Evolutionary conservation across 23 tunicate species (phyloP).

Genomic region (Corella eumyota): DNA sequence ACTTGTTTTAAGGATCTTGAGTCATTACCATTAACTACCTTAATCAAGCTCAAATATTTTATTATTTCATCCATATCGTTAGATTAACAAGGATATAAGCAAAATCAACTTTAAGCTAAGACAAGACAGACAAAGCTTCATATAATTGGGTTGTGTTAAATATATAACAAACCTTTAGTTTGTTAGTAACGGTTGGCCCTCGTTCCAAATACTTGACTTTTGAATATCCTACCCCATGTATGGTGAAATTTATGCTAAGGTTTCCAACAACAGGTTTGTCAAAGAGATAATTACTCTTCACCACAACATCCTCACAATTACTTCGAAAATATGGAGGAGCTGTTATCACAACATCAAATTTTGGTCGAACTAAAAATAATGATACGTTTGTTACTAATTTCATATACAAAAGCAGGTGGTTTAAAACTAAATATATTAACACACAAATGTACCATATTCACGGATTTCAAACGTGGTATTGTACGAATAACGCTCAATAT

Average conservation of each 20-base stretch:
- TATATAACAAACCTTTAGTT: conserved; percentile 19
- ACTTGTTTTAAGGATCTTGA: too few relatives aligned
- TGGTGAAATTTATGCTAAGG: conserved; percentile 53
- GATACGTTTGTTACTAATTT: not conserved
- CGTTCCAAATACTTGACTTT: conserved; percentile 17
- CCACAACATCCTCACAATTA: conserved; percentile 48
- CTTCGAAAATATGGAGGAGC: conserved; percentile 67
- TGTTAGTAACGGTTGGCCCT: conserved; percentile 19
- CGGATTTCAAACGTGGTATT: conserved; percentile 69
- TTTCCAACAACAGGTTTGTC: conserved; percentile 75
- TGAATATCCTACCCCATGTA: conserved; percentile 41
- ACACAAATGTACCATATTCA: conserved; percentile 57
- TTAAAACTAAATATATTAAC: not conserved
- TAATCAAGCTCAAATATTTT: too few relatives aligned
- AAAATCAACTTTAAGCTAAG: too few relatives aligned
- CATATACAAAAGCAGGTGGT: not conserved
- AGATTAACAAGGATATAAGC: too few relatives aligned
- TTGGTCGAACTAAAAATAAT: conserved; percentile 63
- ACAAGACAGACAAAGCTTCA: too few relatives aligned
- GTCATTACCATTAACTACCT: too few relatives aligned
- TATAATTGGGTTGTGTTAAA: too few relatives aligned
- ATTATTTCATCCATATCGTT: too few relatives aligned
- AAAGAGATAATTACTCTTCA: conserved; percentile 63
- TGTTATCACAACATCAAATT: conserved; percentile 63
- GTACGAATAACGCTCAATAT: conserved; percentile 40